Percentiles rank a stretch among this genome's conserved stretches.
Evolutionary conservation across 2,888 invertebrate species (phyloP).

Genomic region (Lymantria monacha): DNA sequence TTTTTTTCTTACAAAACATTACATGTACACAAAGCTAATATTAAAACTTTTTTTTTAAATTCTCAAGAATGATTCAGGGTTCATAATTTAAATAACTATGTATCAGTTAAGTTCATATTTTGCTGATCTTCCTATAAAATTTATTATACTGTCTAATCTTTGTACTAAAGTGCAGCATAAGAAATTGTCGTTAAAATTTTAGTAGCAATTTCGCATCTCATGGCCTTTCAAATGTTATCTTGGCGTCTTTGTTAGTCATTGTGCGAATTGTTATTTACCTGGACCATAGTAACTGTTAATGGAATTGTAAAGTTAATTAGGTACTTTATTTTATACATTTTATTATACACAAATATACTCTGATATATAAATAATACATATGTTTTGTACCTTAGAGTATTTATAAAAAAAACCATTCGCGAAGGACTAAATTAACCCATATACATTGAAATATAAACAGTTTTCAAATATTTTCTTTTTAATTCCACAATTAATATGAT

Average conservation of each 20-base stretch:
- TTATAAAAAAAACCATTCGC: too few relatives aligned
- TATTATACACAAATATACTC: neutral
- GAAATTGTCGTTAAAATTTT: slow-evolving; percentile 55
- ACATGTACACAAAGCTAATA: slow-evolving; percentile 7
- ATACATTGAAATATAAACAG: too few relatives aligned
- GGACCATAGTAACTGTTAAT: slow-evolving; percentile 14
- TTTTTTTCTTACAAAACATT: slow-evolving; percentile 14
- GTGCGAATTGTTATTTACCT: slow-evolving; percentile 21
- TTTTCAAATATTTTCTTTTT: too few relatives aligned
- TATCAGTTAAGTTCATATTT: slow-evolving; percentile 3
- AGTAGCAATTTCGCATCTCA: slow-evolving; percentile 50
- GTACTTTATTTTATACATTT: slow-evolving; percentile 5
- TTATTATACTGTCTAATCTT: slow-evolving; percentile 18
- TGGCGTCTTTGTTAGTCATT: slow-evolving; percentile 40
- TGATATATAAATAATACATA: too few relatives aligned
- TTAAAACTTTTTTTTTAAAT: slow-evolving; percentile 18
- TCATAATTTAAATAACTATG: slow-evolving; percentile 24
- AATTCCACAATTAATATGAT: too few relatives aligned
- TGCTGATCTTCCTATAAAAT: slow-evolving; percentile 8
- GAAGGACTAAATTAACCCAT: too few relatives aligned
- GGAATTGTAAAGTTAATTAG: slow-evolving; percentile 10
- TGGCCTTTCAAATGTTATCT: slow-evolving; percentile 50
- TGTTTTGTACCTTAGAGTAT: too few relatives aligned
- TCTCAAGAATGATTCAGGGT: slow-evolving; percentile 40
- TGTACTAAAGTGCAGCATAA: slow-evolving; percentile 31